phyloP scores from a whole-genome alignment of 2,113 vertebrate species.

The Sylvia atricapilla region DNA sequence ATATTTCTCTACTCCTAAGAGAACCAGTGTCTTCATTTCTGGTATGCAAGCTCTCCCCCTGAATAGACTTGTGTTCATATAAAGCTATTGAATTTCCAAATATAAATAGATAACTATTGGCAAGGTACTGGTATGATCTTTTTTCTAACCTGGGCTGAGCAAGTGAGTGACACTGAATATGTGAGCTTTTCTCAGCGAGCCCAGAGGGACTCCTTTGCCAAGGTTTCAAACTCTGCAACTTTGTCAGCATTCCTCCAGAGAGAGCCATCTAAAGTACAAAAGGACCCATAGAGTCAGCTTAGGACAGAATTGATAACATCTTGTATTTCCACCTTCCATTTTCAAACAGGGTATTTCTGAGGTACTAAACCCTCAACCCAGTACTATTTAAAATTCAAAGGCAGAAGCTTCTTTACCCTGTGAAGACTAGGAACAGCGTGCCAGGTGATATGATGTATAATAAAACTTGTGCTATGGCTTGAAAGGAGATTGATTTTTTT shows the following conservation, averaged over 20 bases:
- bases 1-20: background rate
- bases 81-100: slow-evolving; percentile 19
- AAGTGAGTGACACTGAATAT: background rate
- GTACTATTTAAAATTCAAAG: background rate
- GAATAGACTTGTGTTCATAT: background rate
- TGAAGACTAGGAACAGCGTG: background rate
- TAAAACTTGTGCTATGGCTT: background rate
- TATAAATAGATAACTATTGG: background rate
- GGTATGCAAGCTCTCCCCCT: background rate
- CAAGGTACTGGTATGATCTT: background rate
- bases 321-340: background rate
- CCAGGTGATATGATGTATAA: background rate
- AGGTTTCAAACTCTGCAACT: background rate
- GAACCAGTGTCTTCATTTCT: background rate
- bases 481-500: background rate
- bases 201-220: background rate
- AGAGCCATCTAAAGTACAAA: background rate
- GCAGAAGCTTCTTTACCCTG: background rate
- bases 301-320: background rate
- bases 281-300: background rate
- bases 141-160: background rate
- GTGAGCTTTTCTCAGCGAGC: background rate
- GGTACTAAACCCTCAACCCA: background rate
- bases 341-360: background rate
- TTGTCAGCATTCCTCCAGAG: background rate